Evolutionary conservation across 2,797 vertebrate genomes (phyloP).

Genomic region (Ctenopoma kingsleyae): DNA sequence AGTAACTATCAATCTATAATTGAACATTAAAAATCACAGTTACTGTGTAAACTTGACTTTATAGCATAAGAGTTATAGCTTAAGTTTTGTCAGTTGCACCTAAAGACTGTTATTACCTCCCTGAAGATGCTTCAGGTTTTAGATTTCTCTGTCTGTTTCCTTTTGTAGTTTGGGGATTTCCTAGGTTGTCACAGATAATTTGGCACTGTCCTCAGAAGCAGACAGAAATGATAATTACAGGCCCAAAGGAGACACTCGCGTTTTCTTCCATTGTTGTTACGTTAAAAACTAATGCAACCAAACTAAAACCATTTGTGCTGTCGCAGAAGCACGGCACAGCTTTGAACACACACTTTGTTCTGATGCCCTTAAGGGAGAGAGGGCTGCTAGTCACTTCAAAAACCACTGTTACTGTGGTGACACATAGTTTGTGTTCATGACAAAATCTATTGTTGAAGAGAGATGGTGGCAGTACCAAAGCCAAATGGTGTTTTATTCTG

Average conservation of each 20-base stretch:
- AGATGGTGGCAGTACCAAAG: not conserved
- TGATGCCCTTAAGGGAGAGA: conserved; percentile 56
- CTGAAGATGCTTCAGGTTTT: conserved; percentile 21
- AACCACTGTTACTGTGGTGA: conserved; percentile 33
- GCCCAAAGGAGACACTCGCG: conserved; percentile 39
- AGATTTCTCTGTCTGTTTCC: conserved; percentile 15
- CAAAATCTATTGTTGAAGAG: not conserved
- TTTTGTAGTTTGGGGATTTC: conserved; percentile 56
- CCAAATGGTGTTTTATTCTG: not conserved
- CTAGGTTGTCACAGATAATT: conserved; percentile 44
- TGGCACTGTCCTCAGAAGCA: conserved; percentile 36
- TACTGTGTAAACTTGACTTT: not conserved
- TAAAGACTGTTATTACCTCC: not conserved
- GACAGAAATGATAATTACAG: conserved; percentile 64
- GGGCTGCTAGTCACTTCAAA: conserved; percentile 18
- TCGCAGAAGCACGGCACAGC: conserved; percentile 22
- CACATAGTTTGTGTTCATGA: conserved; percentile 30
- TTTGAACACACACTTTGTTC: conserved; percentile 68
- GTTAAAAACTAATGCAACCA: conserved; percentile 46
- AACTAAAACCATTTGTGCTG: conserved; percentile 36
- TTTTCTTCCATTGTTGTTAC: conserved; percentile 52
- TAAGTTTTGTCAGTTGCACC: not conserved
- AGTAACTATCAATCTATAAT: not conserved
- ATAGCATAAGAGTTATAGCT: not conserved
- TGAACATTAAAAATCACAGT: conserved; percentile 4